These are phyloP conservation scores for Brenthis daphne DNA, from an alignment of 2,888 invertebrate species.

Conservation along the genomic window DNA sequence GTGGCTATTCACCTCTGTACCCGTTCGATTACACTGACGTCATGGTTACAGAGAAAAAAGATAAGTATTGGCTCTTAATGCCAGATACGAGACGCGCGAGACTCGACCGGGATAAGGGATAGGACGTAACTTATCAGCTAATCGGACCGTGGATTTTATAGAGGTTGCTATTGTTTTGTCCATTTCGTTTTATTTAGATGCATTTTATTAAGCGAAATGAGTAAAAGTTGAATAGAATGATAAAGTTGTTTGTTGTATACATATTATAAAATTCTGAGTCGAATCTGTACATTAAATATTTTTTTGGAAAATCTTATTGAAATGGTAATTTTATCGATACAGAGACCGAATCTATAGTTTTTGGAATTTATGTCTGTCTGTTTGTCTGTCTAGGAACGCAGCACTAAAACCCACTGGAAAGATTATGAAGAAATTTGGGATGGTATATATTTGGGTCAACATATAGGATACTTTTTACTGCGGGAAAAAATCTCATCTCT, in stretches of 20 bases:
- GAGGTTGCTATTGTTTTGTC: constrained; percentile 36
- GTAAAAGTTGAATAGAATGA: not conserved
- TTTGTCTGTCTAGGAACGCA: too few relatives aligned
- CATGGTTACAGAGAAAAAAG: constrained; percentile 62
- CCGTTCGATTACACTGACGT: constrained; percentile 67
- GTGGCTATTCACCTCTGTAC: constrained; percentile 59
- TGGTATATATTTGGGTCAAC: too few relatives aligned
- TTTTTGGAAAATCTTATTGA: too few relatives aligned
- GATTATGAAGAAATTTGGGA: too few relatives aligned
- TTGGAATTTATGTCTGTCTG: too few relatives aligned
- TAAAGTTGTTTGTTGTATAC: not conserved
- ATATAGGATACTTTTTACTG: too few relatives aligned
- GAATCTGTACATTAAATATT: too few relatives aligned
- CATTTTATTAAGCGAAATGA: constrained; percentile 24
- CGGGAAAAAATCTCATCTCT: too few relatives aligned
- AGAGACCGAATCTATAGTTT: too few relatives aligned
- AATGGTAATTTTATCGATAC: too few relatives aligned
- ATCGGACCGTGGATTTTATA: constrained; percentile 40
- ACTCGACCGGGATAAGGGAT: constrained; percentile 35
- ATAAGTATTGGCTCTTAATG: constrained; percentile 69
- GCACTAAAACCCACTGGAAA: too few relatives aligned
- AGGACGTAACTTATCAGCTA: constrained; percentile 42
- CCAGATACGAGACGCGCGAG: constrained; percentile 57
- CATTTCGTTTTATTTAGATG: constrained; percentile 37
- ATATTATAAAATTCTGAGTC: too few relatives aligned